phyloP scores from a whole-genome alignment of 2,113 vertebrate species.

The Microcebus griseorufus region DNA sequence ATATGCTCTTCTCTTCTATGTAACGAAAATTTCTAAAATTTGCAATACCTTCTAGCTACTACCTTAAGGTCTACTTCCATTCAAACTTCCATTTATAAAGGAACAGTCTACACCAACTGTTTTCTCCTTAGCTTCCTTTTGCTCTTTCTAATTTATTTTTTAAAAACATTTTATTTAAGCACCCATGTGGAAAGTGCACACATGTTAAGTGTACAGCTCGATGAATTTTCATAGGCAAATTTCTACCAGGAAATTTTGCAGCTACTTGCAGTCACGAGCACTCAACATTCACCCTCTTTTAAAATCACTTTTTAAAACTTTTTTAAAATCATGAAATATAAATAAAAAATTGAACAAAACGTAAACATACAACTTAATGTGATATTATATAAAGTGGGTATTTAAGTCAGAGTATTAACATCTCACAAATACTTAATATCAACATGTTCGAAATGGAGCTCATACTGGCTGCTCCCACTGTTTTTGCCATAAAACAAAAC shows the following conservation, averaged over 20 bases:
- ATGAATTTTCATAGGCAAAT: background rate
- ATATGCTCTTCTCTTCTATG: background rate
- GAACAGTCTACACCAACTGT: background rate
- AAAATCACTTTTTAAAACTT: background rate
- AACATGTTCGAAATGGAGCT: background rate
- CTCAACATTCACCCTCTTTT: background rate
- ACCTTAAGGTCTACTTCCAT: background rate
- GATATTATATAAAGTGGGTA: background rate
- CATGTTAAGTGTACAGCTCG: background rate
- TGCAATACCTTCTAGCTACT: background rate
- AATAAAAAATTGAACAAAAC: background rate
- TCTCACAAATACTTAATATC: background rate
- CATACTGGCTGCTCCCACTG: background rate
- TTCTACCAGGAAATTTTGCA: background rate
- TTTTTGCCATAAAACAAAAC: no score
- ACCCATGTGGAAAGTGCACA: background rate
- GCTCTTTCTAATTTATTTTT: background rate
- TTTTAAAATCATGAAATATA: background rate
- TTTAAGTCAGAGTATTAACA: background rate
- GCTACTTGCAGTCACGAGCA: background rate
- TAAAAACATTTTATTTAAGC: background rate
- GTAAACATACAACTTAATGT: background rate
- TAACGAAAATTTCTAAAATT: background rate
- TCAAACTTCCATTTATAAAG: background rate
- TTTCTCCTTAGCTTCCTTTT: background rate